Conservation (phyloP, 1,140 invertebrate species). For the Leptopilina boulardi region DNA sequence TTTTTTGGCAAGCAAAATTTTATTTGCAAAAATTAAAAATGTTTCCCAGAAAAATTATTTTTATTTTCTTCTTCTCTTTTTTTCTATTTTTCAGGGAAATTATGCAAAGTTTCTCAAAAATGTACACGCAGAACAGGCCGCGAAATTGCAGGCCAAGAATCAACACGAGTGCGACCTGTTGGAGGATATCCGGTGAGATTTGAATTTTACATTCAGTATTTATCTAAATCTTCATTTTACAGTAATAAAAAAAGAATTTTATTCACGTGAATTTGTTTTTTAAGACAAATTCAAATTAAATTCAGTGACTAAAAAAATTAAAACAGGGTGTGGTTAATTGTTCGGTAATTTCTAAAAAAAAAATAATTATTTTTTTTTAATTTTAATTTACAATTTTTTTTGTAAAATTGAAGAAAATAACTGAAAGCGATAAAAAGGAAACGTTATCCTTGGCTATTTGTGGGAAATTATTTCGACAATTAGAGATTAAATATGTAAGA, state of each 20-base stretch:
- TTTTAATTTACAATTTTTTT: too few relatives aligned
- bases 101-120: conserved; percentile 93
- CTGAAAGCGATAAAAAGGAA: too few relatives aligned
- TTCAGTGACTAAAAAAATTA: too few relatives aligned
- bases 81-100: conserved; percentile 85
- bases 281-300: too few relatives aligned
- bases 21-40: not conserved
- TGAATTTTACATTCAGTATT: conserved; percentile 34
- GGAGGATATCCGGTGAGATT: conserved; percentile 88
- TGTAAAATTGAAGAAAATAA: not conserved
- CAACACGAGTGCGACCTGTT: conserved; percentile 96
- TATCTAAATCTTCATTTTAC: not conserved
- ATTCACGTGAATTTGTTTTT: not conserved
- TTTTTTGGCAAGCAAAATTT: not conserved
- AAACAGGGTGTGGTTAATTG: too few relatives aligned
- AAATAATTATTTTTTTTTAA: too few relatives aligned
- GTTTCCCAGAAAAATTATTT: conserved; percentile 2
- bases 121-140: conserved; percentile 93
- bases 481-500: conserved; percentile 5
- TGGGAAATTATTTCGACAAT: not conserved
- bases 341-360: too few relatives aligned
- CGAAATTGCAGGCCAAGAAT: conserved; percentile 94
- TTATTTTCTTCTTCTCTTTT: conserved; percentile 36
- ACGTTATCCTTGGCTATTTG: not conserved
- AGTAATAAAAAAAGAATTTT: not conserved